These are phyloP conservation scores for Tichodroma muraria DNA, from an alignment of 2,113 vertebrate genomes.

Conservation along the genomic window DNA sequence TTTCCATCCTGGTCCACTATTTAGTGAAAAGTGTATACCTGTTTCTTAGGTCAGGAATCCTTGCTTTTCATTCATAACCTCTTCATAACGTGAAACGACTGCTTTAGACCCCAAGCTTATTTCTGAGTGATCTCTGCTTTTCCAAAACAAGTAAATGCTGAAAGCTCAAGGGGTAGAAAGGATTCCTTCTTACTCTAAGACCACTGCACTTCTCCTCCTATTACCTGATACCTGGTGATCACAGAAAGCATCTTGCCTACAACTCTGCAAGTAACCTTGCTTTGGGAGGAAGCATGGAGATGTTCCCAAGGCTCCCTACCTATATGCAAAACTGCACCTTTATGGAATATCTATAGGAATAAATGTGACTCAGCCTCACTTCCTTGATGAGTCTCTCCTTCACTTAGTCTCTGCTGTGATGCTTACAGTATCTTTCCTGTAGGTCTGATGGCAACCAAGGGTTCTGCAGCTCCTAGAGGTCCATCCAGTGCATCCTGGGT, in stretches of 20 bases:
- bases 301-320: background rate
- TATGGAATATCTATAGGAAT: background rate
- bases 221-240: background rate
- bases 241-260: background rate
- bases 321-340: background rate
- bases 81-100: background rate
- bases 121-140: background rate
- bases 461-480: background rate
- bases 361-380: background rate
- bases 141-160: background rate
- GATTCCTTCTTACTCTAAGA: background rate
- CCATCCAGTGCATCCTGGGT: fast-evolving
- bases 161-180: background rate
- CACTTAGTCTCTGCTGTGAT: background rate
- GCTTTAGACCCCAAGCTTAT: background rate
- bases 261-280: background rate
- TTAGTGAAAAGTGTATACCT: background rate
- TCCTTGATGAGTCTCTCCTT: fast-evolving
- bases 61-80: background rate
- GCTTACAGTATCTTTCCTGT: background rate
- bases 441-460: background rate
- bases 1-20: background rate
- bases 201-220: background rate
- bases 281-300: background rate
- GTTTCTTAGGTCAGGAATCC: background rate